A percentile compares a stretch with the other conserved stretches of the same genome.
These are phyloP conservation scores for Drosophila stalkeri DNA, from an alignment of 2,888 invertebrate genomes.

Conservation along the genomic window DNA sequence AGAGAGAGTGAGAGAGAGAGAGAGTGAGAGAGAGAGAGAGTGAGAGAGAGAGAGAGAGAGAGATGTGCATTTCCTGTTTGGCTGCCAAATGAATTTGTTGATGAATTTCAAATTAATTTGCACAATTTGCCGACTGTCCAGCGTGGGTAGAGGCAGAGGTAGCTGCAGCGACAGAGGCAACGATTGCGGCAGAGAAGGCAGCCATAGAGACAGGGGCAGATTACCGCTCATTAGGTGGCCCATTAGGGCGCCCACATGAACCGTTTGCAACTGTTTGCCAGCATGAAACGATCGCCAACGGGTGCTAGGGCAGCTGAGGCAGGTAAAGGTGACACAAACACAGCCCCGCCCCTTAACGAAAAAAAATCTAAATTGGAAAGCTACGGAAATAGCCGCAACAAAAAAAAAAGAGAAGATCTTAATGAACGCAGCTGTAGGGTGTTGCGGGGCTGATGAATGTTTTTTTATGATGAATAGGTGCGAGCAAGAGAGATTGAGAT, in stretches of 20 bases:
- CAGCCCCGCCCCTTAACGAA: not conserved
- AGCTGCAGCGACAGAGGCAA: not conserved
- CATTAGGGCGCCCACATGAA: conserved; percentile 71
- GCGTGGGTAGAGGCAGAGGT: not conserved
- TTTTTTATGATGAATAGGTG: conserved; percentile 66
- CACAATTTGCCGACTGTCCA: conserved; percentile 62
- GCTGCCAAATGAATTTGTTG: conserved; percentile 64
- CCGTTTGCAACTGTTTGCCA: conserved; percentile 12
- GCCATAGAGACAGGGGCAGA: not conserved
- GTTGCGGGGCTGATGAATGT: conserved; percentile 51
- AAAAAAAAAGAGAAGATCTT: conserved; percentile 51
- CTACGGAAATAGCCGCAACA: conserved; percentile 45
- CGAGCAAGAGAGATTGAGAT: not conserved
- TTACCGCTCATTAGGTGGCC: conserved; percentile 60
- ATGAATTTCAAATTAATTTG: conserved; percentile 74
- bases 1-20: conserved; percentile 6
- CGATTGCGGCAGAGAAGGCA: not conserved
- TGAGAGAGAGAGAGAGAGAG: not conserved
- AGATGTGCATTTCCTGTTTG: conserved; percentile 68
- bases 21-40: conserved; percentile 9
- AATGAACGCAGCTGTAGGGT: conserved; percentile 54
- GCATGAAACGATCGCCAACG: conserved; percentile 12
- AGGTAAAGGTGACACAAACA: conserved; percentile 42
- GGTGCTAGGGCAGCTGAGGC: conserved; percentile 2
- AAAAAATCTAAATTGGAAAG: conserved; percentile 29